phyloP scores from a whole-genome alignment of 35 echinoderm and acorn worm species.

The Eucidaris tribuloides region DNA sequence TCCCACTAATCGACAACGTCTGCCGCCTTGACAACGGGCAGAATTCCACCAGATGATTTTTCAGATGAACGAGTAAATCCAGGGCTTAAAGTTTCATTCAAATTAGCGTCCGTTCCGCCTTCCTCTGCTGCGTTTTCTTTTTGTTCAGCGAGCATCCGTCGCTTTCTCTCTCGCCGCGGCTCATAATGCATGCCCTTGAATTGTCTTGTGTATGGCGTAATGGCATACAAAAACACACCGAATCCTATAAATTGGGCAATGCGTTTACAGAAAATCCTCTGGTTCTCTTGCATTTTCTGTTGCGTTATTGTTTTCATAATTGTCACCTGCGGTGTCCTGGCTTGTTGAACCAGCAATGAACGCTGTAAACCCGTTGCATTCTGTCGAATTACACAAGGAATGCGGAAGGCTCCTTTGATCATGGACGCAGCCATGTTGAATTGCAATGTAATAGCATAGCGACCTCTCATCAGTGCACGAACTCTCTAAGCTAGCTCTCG shows the following conservation, averaged over 20 bases:
- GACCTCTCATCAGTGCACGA: too few species aligned
- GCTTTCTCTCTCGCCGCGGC: conserved; percentile 82
- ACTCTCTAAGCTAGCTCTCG: too few species aligned
- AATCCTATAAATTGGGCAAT: conserved; percentile 50
- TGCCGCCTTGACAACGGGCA: conserved; percentile 83
- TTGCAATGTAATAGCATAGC: too few species aligned
- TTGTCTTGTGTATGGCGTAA: conserved; percentile 26
- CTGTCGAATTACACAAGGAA: neutral
- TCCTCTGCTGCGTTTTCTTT: neutral
- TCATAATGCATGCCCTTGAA: conserved; percentile 38
- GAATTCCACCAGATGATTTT: neutral
- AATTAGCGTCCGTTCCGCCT: too few species aligned
- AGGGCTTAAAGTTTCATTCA: too few species aligned
- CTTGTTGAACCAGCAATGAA: neutral
- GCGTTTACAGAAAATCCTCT: conserved; percentile 50
- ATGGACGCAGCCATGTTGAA: conserved; percentile 93
- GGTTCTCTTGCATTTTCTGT: conserved; percentile 56
- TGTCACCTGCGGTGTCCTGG: conserved; percentile 5
- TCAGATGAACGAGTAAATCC: too few species aligned
- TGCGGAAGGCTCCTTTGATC: neutral
- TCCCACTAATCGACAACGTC: conserved; percentile 81
- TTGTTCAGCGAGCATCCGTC: conserved; percentile 45
- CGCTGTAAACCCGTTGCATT: conserved; percentile 22
- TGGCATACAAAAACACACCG: conserved; percentile 24
- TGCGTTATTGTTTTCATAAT: conserved; percentile 63